phyloP scores from a whole-genome alignment of 1,140 invertebrate genomes.

The Heliconius nattereri region DNA sequence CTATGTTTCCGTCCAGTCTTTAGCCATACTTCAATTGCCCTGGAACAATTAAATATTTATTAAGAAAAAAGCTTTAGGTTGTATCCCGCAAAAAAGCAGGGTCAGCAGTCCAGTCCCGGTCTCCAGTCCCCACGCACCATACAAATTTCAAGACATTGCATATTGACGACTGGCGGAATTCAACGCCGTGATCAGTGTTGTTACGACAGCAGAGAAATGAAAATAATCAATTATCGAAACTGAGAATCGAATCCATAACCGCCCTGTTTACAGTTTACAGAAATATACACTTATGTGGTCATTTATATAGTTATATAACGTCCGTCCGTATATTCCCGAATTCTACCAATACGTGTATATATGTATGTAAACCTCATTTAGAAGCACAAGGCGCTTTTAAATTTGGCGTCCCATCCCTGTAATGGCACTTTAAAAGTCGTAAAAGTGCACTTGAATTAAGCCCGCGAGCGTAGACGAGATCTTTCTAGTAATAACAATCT shows the following conservation, averaged over 20 bases:
- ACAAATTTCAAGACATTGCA: no score
- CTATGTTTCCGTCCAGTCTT: slow-evolving; percentile 83
- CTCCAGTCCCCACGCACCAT: no score
- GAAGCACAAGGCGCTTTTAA: slow-evolving; percentile 55
- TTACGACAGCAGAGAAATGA: no score
- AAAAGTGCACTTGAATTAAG: slow-evolving; percentile 54
- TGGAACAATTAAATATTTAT: slow-evolving; percentile 40
- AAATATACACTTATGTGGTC: neutral
- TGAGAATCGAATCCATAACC: no score
- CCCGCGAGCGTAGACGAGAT: slow-evolving; percentile 31
- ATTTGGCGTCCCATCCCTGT: slow-evolving; percentile 51
- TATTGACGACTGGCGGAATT: neutral
- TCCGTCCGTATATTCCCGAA: neutral
- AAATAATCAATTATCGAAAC: no score
- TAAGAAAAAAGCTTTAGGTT: neutral
- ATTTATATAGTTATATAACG: neutral
- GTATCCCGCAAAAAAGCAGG: no score
- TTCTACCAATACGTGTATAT: neutral
- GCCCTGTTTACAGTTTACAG: neutral
- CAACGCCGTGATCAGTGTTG: neutral
- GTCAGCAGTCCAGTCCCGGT: no score
- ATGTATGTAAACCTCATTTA: slow-evolving; percentile 22
- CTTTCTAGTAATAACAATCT: slow-evolving; percentile 18
- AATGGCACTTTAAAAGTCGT: slow-evolving; percentile 71
- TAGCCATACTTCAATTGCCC: slow-evolving; percentile 71